Evolutionary conservation across 2,797 vertebrate genomes (phyloP).

Genomic region (Gymnothorax reevesii): DNA sequence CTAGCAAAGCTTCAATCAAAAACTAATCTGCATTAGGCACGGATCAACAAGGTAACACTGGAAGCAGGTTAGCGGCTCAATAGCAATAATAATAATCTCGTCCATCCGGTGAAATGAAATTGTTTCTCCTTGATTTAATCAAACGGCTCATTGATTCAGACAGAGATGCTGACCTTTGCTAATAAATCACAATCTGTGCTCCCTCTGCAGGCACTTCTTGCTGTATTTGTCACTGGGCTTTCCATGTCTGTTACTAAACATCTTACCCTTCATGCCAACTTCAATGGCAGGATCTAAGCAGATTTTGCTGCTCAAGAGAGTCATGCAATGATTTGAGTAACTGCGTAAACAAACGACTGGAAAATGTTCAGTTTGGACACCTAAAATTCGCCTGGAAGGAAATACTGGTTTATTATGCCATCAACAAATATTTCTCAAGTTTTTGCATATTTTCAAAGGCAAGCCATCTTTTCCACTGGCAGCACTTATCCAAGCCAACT

Average conservation of each 20-base stretch:
- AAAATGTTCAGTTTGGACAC: not conserved
- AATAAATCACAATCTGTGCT: conserved; percentile 71
- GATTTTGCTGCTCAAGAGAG: conserved; percentile 43
- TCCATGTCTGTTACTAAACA: conserved; percentile 28
- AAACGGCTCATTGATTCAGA: conserved; percentile 17
- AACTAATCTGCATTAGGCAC: not conserved
- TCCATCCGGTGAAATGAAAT: conserved; percentile 15
- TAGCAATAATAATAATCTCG: not conserved
- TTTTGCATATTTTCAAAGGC: not conserved
- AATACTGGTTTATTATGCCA: not conserved
- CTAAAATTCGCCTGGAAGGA: not conserved
- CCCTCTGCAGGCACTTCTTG: conserved; percentile 59
- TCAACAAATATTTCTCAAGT: not conserved
- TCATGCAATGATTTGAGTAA: not conserved
- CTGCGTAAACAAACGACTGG: not conserved
- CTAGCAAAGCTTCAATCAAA: not conserved
- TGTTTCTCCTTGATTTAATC: conserved; percentile 11
- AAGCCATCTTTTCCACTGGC: not conserved
- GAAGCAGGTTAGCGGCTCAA: not conserved
- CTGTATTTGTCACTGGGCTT: conserved; percentile 11
- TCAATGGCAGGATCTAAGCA: conserved; percentile 70
- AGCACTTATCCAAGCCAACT: not conserved
- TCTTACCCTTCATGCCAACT: conserved; percentile 46
- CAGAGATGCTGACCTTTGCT: conserved; percentile 65
- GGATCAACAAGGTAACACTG: conserved; percentile 11